These are phyloP conservation scores for Pammene fasciana DNA, from an alignment of 2,888 invertebrate genomes.

Conservation along the genomic window DNA sequence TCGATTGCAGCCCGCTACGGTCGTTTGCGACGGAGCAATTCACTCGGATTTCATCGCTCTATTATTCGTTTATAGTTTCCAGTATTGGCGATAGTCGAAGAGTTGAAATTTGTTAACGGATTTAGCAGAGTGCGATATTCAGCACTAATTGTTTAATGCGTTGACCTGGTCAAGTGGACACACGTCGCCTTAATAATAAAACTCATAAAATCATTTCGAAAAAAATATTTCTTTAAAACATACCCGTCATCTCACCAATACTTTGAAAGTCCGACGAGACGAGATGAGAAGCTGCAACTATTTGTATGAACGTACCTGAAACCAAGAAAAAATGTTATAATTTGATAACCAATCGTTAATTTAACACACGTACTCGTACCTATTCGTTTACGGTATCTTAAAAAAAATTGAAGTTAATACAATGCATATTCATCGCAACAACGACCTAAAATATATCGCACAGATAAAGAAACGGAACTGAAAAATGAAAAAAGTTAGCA, in stretches of 20 bases:
- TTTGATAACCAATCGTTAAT: too few relatives aligned
- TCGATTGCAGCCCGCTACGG: conserved; percentile 64
- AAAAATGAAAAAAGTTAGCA: conserved; percentile 38
- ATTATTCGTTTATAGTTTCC: conserved; percentile 1
- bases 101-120: neutral
- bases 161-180: too few relatives aligned
- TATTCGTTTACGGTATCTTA: too few relatives aligned
- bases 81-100: neutral
- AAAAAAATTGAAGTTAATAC: neutral
- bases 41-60: conserved; percentile 59
- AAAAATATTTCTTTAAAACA: too few relatives aligned
- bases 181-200: too few relatives aligned
- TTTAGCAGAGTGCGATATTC: too few relatives aligned
- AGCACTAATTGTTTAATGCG: too few relatives aligned
- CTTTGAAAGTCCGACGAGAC: too few relatives aligned
- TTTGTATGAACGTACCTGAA: neutral
- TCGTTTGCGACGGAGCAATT: conserved; percentile 45
- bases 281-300: neutral
- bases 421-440: conserved; percentile 1
- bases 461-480: conserved; percentile 22
- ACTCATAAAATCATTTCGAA: too few relatives aligned
- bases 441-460: conserved; percentile 8
- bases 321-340: too few relatives aligned
- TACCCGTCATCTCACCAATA: too few relatives aligned
- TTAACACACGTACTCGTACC: too few relatives aligned